phyloP scores from a whole-genome alignment of 35 echinoderm and acorn worm species.

The Diadema setosum region DNA sequence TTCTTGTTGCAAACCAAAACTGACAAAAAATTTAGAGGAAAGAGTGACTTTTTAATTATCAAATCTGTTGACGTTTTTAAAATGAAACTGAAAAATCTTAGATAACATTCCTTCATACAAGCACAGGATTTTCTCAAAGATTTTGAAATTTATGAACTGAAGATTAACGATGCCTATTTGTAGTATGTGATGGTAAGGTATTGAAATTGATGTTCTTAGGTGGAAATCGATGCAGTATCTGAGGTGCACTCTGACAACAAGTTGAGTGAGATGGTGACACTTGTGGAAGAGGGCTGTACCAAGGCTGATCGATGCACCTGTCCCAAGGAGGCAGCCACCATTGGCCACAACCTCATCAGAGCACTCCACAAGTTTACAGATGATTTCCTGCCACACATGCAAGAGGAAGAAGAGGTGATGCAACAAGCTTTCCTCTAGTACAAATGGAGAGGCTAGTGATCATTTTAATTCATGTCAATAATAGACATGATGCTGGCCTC shows the following conservation, averaged over 20 bases:
- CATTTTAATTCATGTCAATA: no score
- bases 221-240: slow-evolving; percentile 64
- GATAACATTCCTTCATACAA: background rate
- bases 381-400: slow-evolving; percentile 96
- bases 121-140: background rate
- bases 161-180: background rate
- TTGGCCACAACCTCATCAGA: slow-evolving; percentile 57
- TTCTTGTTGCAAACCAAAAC: no score
- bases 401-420: slow-evolving; percentile 99
- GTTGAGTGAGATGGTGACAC: slow-evolving; percentile 76
- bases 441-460: no score
- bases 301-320: slow-evolving; percentile 25
- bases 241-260: slow-evolving; percentile 89
- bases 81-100: no score
- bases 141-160: background rate
- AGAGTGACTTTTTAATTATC: no score
- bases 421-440: no score
- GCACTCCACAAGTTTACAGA: slow-evolving; percentile 85
- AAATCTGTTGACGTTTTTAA: no score
- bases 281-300: slow-evolving; percentile 73
- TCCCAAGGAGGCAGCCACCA: slow-evolving; percentile 44
- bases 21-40: no score
- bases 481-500: no score
- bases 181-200: no score
- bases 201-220: slow-evolving; percentile 43